A percentile compares a stretch with the other conserved stretches of the same genome.
Conservation (phyloP, 2,888 invertebrate species). For the Enoplolaimus lenunculus region DNA sequence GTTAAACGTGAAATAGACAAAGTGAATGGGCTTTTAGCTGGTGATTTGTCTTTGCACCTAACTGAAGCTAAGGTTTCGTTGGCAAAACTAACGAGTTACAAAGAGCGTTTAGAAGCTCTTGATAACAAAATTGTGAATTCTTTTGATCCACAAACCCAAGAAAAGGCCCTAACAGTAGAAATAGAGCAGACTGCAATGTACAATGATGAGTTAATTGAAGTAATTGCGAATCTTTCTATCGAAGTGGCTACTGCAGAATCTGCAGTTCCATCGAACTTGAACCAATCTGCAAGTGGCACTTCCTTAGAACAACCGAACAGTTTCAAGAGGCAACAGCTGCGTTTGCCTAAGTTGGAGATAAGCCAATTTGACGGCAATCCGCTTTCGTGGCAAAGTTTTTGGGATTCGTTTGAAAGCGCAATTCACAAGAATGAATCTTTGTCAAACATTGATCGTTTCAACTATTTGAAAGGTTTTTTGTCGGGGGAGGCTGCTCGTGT, state of each 20-base stretch:
- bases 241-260: neutral
- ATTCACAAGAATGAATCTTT: slow-evolving; percentile 2
- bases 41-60: neutral
- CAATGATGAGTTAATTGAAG: neutral
- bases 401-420: slow-evolving; percentile 3
- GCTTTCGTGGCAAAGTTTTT: neutral
- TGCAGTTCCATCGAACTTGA: neutral
- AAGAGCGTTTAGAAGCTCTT: neutral
- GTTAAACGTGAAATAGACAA: neutral
- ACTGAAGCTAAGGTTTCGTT: neutral
- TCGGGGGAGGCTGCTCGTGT: neutral
- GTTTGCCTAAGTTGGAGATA: slow-evolving; percentile 11
- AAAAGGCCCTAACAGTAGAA: neutral
- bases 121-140: neutral
- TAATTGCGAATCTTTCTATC: neutral
- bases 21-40: neutral
- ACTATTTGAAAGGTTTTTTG: slow-evolving; percentile 11
- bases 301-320: neutral
- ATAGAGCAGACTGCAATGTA: neutral
- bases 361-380: slow-evolving; percentile 1
- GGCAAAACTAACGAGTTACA: neutral
- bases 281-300: neutral
- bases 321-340: neutral
- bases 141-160: neutral
- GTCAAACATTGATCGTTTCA: neutral